phyloP scores from a whole-genome alignment of 1,140 invertebrate genomes.

The Tetramorium parvispinum region DNA sequence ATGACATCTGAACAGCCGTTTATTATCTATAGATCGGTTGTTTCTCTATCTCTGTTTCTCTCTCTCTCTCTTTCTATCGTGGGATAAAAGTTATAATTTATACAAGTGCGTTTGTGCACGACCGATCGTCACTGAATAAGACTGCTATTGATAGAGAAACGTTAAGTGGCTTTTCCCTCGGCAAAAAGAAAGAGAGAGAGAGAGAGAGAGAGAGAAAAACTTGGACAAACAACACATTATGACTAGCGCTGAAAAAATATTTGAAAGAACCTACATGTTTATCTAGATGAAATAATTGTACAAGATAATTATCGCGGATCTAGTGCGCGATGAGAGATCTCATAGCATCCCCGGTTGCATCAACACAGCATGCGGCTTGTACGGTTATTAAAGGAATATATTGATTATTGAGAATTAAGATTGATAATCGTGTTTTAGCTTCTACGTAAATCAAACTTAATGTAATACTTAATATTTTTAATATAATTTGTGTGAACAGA shows the following conservation, averaged over 20 bases:
- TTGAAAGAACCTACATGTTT: constrained; percentile 22
- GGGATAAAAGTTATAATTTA: constrained; percentile 44
- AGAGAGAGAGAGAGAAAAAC: not conserved
- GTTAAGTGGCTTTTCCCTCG: constrained; percentile 15
- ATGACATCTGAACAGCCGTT: constrained; percentile 16
- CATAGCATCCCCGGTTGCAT: not conserved
- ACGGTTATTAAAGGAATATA: not conserved
- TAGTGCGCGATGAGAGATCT: constrained; percentile 28
- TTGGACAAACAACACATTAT: constrained; percentile 5
- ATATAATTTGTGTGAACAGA: not conserved
- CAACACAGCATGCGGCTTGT: not conserved
- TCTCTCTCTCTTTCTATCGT: not conserved
- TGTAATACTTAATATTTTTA: not conserved
- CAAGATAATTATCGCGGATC: constrained; percentile 36
- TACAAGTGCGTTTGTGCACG: constrained; percentile 29
- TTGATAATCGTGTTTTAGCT: not conserved
- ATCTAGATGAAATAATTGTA: constrained; percentile 52
- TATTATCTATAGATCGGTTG: constrained; percentile 41
- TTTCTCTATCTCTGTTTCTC: not conserved
- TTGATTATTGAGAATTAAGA: not conserved
- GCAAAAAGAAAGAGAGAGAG: not conserved
- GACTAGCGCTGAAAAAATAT: constrained; percentile 36
- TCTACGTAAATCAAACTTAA: not conserved
- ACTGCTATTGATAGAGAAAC: constrained; percentile 19
- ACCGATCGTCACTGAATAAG: constrained; percentile 17